Evolutionary conservation across 2,888 invertebrate species (phyloP), one percentile per base, ranked within the genome.

Genomic region (Aquatica leii): DNA sequence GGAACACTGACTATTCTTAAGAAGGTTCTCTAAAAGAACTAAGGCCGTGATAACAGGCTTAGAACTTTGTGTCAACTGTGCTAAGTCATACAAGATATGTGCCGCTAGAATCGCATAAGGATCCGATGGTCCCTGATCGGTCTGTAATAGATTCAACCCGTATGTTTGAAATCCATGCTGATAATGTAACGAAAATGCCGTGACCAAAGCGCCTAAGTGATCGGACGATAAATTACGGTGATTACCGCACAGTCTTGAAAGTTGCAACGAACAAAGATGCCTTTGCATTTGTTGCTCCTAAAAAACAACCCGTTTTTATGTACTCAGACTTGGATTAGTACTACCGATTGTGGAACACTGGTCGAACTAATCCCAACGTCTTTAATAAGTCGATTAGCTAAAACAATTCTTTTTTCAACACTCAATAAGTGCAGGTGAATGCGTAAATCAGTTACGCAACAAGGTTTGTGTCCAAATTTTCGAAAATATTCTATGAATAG

Each of bases 381-480:
- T 6, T 85, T 84, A 20, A 90, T 77, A 65, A 90, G 83, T 65
- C 87, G 86, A 59, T 83, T 81, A 24, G 87, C 84, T 56, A 90
- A 81, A 46, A 85, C 84, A 65, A 85, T 82, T 66, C 88, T 85
- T 66, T 88, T 86, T 8, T 86, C 84, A 37, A 85, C 83, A 4
- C 91, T 86, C 67, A 95, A 83, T 71, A 92, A 84, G 43, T 86
- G 82, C 49, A 95, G 79, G 80, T 93, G 96, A 3, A 89, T 84
- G 65, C 88, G 87, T 52, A 97, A 83, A 79, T 98, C 97, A 6
- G 89, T 87, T 63, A 94, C 92, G 64, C 93, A 93, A 80, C 95
- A 95, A 0, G 91, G 89, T 76, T 95, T 95, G 73, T 92, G 88
- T 1, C 95, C 95, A 81, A 97, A 97, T 69, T 87, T 85, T 43